phyloP scores from a whole-genome alignment of 2,888 invertebrate species.

The Amblyjoppa proteus region DNA sequence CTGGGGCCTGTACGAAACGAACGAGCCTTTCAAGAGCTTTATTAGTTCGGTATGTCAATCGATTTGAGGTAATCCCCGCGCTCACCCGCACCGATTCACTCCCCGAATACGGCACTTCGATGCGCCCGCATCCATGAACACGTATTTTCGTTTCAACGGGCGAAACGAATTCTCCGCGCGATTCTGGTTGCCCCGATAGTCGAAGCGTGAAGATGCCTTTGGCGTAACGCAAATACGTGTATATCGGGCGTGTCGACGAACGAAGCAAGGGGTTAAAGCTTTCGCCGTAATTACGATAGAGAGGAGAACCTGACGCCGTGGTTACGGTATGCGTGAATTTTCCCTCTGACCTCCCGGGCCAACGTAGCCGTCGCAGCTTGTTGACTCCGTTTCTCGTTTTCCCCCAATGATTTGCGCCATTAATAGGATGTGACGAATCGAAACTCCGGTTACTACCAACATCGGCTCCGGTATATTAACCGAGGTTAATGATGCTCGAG shows the following conservation, averaged over 20 bases:
- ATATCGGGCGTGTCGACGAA: conserved; percentile 19
- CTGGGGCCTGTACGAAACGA: background rate
- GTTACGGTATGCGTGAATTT: conserved; percentile 19
- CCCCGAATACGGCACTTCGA: conserved; percentile 15
- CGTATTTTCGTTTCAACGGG: conserved; percentile 52
- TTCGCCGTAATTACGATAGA: conserved; percentile 60
- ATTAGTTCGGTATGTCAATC: conserved; percentile 45
- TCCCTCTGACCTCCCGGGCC: background rate
- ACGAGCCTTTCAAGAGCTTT: conserved; percentile 9
- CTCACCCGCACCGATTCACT: conserved; percentile 27
- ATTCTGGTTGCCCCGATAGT: conserved; percentile 44
- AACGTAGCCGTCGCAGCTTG: background rate
- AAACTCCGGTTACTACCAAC: background rate
- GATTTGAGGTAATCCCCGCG: conserved; percentile 35
- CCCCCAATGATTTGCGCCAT: conserved; percentile 18
- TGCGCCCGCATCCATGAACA: conserved; percentile 39
- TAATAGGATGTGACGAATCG: conserved; percentile 8
- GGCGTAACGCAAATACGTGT: conserved; percentile 64
- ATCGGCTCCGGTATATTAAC: background rate
- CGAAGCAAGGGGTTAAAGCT: conserved; percentile 13
- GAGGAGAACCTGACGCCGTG: conserved; percentile 17
- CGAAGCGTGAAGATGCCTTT: conserved; percentile 64
- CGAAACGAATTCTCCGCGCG: conserved; percentile 55
- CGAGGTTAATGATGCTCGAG: conserved; percentile 12
- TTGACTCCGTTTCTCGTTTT: conserved; percentile 22